Conservation (phyloP, 2,797 vertebrate genomes). For the Microhierax caerulescens region DNA sequence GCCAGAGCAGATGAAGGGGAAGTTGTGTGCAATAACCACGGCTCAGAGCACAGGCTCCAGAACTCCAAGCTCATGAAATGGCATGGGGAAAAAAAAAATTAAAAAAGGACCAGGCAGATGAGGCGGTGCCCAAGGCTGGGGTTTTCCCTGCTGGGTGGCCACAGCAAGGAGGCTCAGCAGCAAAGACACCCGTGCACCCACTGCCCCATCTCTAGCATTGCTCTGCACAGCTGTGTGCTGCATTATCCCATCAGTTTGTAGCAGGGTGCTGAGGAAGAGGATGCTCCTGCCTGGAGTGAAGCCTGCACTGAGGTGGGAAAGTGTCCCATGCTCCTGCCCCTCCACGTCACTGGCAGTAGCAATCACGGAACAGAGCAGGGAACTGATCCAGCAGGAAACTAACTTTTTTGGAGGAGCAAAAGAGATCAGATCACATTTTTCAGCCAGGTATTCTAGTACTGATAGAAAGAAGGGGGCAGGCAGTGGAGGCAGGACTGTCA, state of each 20-base stretch:
- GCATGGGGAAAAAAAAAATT: accelerated
- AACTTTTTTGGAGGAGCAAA: background rate
- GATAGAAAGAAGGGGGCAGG: background rate
- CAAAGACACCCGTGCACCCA: background rate
- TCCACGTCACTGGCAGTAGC: background rate
- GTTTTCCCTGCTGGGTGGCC: background rate
- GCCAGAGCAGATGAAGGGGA: background rate
- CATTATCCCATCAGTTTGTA: background rate
- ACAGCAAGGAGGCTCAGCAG: background rate
- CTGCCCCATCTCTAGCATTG: background rate
- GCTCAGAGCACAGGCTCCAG: background rate
- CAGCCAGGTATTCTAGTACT: background rate
- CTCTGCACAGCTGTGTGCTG: accelerated
- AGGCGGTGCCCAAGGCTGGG: background rate
- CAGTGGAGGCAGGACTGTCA: background rate
- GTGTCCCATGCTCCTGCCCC: background rate
- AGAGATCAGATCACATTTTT: background rate
- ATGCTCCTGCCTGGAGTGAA: background rate
- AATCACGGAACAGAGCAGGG: background rate
- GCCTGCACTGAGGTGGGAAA: background rate
- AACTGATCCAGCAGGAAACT: background rate
- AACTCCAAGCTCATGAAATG: background rate
- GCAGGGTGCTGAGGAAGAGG: background rate
- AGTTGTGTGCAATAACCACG: background rate
- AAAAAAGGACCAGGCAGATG: background rate